Conservation (phyloP, 2,797 vertebrate species). For the Spheniscus humboldti region DNA sequence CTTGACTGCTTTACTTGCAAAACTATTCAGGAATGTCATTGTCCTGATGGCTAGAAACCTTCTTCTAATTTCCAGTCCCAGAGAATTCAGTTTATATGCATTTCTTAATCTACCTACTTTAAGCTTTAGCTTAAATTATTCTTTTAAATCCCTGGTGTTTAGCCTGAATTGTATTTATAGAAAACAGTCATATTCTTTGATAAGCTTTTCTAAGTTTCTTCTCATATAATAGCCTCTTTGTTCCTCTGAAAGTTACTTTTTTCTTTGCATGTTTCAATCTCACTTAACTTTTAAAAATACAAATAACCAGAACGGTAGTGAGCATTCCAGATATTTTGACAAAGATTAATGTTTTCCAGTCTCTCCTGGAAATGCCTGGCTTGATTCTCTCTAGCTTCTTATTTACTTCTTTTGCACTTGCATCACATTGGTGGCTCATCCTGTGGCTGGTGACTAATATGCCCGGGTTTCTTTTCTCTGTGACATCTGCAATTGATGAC, state of each 20-base stretch:
- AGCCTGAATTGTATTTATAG: neutral
- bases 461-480: neutral
- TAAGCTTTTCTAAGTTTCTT: neutral
- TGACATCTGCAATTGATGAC: constrained; percentile 10
- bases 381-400: neutral
- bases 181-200: neutral
- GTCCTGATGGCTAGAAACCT: neutral
- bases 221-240: neutral
- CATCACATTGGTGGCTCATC: neutral
- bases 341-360: neutral
- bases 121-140: neutral
- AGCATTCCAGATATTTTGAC: neutral
- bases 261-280: neutral
- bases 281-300: neutral
- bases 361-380: neutral
- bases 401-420: neutral
- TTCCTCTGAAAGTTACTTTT: neutral
- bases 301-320: neutral
- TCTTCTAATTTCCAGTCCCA: neutral
- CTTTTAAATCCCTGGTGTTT: neutral
- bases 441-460: constrained; percentile 29
- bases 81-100: neutral
- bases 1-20: neutral
- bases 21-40: neutral
- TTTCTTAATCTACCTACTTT: neutral